A percentile compares a stretch with the other conserved stretches of the same genome.
These are phyloP conservation scores for Hippoglossus hippoglossus DNA, from an alignment of 2,797 vertebrate species.

Conservation along the genomic window DNA sequence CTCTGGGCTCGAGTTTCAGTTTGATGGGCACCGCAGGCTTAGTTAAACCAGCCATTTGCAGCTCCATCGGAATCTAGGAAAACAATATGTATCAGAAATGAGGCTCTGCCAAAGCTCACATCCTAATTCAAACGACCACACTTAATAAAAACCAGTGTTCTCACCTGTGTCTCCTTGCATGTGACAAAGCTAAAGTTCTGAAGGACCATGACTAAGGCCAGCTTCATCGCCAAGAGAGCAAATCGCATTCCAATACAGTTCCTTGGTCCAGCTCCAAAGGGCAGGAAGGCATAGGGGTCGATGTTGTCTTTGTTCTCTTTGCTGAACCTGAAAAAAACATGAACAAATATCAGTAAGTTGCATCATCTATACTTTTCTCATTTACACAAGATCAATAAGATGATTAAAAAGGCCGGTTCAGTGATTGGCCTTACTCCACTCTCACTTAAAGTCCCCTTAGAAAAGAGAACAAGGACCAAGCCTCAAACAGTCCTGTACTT, in stretches of 20 bases:
- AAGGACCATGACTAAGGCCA: conserved; percentile 78
- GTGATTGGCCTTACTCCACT: too few relatives aligned
- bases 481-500: too few relatives aligned
- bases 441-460: too few relatives aligned
- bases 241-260: conserved; percentile 92
- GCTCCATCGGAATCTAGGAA: conserved; percentile 73
- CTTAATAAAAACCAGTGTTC: neutral
- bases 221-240: conserved; percentile 85
- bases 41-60: conserved; percentile 51
- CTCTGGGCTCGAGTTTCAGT: conserved; percentile 74
- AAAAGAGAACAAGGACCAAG: too few relatives aligned
- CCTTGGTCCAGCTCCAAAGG: conserved; percentile 90
- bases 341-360: neutral
- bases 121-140: neutral
- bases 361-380: neutral
- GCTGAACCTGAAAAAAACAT: conserved; percentile 79
- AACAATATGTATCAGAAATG: neutral
- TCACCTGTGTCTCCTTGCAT: conserved; percentile 89
- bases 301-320: conserved; percentile 85
- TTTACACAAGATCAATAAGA: too few relatives aligned
- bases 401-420: too few relatives aligned
- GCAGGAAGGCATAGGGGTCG: conserved; percentile 83
- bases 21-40: conserved; percentile 75
- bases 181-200: conserved; percentile 86
- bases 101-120: neutral